Evolutionary conservation across 2,888 invertebrate species (phyloP).

Genomic region (Hyposoter didymator): DNA sequence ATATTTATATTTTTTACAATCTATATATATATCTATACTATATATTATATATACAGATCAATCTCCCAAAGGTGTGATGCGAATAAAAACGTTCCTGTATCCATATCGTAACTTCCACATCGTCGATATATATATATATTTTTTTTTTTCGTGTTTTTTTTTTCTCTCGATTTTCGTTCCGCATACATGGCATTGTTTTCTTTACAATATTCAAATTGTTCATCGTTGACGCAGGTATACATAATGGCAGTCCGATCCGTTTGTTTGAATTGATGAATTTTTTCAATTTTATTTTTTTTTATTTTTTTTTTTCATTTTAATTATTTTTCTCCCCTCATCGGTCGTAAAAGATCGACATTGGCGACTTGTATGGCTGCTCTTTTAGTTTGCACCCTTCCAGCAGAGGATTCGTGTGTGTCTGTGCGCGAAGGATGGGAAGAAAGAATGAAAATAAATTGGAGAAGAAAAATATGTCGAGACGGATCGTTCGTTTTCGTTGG

Average conservation of each 20-base stretch:
- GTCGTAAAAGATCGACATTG: slow-evolving; percentile 48
- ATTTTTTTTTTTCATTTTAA: slow-evolving; percentile 3
- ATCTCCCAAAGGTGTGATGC: slow-evolving; percentile 60
- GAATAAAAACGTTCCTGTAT: slow-evolving; percentile 52
- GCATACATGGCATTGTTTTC: slow-evolving; percentile 18
- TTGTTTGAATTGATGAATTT: slow-evolving; percentile 36
- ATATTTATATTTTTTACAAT: slow-evolving; percentile 52
- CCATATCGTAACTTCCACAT: slow-evolving; percentile 38
- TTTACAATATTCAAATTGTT: slow-evolving; percentile 32
- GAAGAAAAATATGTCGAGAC: slow-evolving; percentile 37
- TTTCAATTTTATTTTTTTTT: slow-evolving; percentile 1
- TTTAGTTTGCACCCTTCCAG: slow-evolving; percentile 21
- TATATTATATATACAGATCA: slow-evolving; percentile 63
- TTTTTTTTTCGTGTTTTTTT: background rate
- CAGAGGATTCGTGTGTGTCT: slow-evolving; percentile 32
- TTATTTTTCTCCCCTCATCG: slow-evolving; percentile 40
- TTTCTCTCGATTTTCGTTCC: slow-evolving; percentile 13
- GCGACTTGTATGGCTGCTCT: background rate
- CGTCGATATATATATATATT: slow-evolving; percentile 24
- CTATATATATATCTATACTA: slow-evolving; percentile 59
- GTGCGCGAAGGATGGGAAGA: slow-evolving; percentile 55
- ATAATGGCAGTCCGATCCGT: slow-evolving; percentile 68
- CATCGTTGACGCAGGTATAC: slow-evolving; percentile 64
- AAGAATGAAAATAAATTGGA: slow-evolving; percentile 29
- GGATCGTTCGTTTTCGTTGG: slow-evolving; percentile 38